These are phyloP conservation scores for Papilio protenor DNA, from an alignment of 2,888 invertebrate genomes.

Conservation along the genomic window DNA sequence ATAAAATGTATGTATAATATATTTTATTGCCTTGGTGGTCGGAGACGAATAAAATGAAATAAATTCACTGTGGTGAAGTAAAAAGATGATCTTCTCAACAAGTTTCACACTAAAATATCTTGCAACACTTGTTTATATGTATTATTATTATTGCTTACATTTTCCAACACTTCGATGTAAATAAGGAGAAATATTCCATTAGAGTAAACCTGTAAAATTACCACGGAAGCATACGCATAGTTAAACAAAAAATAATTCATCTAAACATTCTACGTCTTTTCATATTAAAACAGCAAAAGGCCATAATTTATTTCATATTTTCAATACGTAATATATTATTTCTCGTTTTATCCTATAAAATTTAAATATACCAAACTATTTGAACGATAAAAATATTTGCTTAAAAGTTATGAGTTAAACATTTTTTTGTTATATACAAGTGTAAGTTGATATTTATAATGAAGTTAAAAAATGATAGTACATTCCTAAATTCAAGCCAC, in stretches of 20 bases:
- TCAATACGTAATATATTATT: no score
- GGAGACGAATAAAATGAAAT: not conserved
- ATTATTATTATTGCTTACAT: not conserved
- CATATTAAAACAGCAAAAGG: no score
- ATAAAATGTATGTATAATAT: not conserved
- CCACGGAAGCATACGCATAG: not conserved
- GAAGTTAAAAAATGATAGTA: not conserved
- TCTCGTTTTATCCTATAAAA: no score
- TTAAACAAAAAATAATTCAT: not conserved
- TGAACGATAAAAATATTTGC: no score
- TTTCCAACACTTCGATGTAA: not conserved
- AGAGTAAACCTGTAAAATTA: not conserved
- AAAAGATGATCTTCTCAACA: not conserved
- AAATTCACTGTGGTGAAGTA: not conserved
- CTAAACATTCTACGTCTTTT: not conserved
- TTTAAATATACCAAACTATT: no score
- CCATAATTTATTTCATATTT: no score
- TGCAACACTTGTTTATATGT: not conserved
- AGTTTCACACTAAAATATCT: not conserved
- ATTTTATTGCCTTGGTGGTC: not conserved
- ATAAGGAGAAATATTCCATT: not conserved
- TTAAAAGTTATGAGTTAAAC: not conserved
- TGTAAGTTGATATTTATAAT: not conserved
- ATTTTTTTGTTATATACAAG: not conserved
- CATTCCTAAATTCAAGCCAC: slow-evolving; percentile 8